Evolutionary conservation across 2,797 vertebrate species (phyloP), one percentile per base, ranked within the genome.

Genomic region (Pipistrellus kuhlii): DNA sequence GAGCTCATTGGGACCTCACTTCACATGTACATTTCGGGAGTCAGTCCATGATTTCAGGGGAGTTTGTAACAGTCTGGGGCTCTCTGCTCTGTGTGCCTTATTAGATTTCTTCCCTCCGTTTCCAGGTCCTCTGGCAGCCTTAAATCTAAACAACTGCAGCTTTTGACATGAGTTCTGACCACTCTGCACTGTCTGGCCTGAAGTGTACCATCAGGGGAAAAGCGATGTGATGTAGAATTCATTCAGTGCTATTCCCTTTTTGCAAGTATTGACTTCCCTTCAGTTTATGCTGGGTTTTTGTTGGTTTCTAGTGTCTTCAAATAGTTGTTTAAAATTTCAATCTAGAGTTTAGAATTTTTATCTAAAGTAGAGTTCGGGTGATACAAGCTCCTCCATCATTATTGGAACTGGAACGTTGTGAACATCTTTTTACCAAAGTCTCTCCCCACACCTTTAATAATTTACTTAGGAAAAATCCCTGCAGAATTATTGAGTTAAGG

Each of bases 321-420:
- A 88, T 75, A 81, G 21, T 66, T 73, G 46, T 88, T 92, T 90
- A 69, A 75, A 80, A 38, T 55, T 41, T 68, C 82, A 76, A 89
- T 80, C 35, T 71, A n/a, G 85, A 77, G 23, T 87, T 72, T 83
- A 35, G 59, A 46, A 51, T 77, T 87, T 51, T 90, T 77, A 59
- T 66, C 87, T 66, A 10, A 64, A 71, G 69, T 80, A 18, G n/a
- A 55, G 17, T 84, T 92, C 41, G 69, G 41, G 12, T 85, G 59
- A 85, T 85, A 51, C 8, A 80, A 66, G 81, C 59, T 66, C 76
- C 53, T 44, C 59, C 62, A 27, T n/a, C 38, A 32, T 59, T 62
- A 18, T 64, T 51, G 27, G 13, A 81, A 82, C 15, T 35, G 11
- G 35, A 86, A 55, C 13, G 48, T 41, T 55, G 53, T 55, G 73